phyloP scores from a whole-genome alignment of 2,888 invertebrate genomes.

The Aleiodes testaceus region DNA sequence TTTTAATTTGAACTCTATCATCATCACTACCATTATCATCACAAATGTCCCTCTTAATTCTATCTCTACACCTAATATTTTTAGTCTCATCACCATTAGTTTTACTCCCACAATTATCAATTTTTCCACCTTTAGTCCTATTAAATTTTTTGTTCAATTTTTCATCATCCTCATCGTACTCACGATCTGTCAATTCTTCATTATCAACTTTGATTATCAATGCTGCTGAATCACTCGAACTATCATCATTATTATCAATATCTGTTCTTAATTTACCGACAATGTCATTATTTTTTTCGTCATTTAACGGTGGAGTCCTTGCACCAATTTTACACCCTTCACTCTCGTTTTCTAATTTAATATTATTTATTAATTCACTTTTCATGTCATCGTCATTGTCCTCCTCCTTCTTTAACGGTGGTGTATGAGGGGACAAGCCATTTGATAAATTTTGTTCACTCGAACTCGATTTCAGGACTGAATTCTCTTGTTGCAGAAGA shows the following conservation, averaged over 20 bases:
- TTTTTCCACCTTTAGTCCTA: constrained; percentile 44
- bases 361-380: constrained; percentile 49
- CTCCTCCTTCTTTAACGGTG: constrained; percentile 66
- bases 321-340: constrained; percentile 65
- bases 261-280: constrained; percentile 48
- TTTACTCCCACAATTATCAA: constrained; percentile 60
- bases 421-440: constrained; percentile 67
- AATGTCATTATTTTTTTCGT: constrained; percentile 21
- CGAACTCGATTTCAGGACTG: constrained; percentile 59
- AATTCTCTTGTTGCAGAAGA: constrained; percentile 78
- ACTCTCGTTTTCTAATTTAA: constrained; percentile 56
- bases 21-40: constrained; percentile 64
- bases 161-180: constrained; percentile 50
- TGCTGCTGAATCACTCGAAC: constrained; percentile 72
- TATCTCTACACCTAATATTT: constrained; percentile 25
- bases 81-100: constrained; percentile 39
- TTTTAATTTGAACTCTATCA: constrained; percentile 68
- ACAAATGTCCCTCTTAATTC: constrained; percentile 44
- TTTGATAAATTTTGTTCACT: constrained; percentile 66
- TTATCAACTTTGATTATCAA: constrained; percentile 70
- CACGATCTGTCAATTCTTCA: constrained; percentile 49
- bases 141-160: constrained; percentile 33
- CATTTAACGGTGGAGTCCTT: constrained; percentile 65
- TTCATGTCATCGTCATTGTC: constrained; percentile 50
- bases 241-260: constrained; percentile 68